A percentile compares a stretch with the other conserved stretches of the same genome.
Conservation (phyloP, 2,888 invertebrate genomes). For the Temnothorax unifasciatus region DNA sequence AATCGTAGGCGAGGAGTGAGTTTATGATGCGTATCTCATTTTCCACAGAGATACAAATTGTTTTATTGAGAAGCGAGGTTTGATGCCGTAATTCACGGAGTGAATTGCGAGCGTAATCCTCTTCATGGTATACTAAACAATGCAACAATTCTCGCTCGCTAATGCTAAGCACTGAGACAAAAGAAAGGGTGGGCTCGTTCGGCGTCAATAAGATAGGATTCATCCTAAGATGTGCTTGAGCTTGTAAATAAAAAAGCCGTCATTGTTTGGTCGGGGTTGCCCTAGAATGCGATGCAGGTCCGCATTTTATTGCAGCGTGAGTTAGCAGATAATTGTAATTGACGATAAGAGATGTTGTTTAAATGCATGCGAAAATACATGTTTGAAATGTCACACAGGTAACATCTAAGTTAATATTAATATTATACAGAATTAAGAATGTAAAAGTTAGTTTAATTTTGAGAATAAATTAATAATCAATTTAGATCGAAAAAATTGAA, state of each 20-base stretch:
- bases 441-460: neutral
- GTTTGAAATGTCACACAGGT: neutral
- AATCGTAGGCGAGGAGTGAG: neutral
- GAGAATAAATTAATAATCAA: neutral
- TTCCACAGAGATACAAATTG: slow-evolving; percentile 35
- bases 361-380: neutral
- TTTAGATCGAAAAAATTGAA: neutral
- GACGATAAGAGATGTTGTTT: neutral
- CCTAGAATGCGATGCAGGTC: slow-evolving; percentile 39
- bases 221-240: slow-evolving; percentile 35
- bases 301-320: slow-evolving; percentile 16
- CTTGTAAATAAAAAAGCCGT: slow-evolving; percentile 42
- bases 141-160: slow-evolving; percentile 35
- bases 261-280: slow-evolving; percentile 34
- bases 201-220: slow-evolving; percentile 36
- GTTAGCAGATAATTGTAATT: slow-evolving; percentile 23
- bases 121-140: slow-evolving; percentile 31
- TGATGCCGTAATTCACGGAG: slow-evolving; percentile 33
- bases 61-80: slow-evolving; percentile 19
- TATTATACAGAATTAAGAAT: neutral
- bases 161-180: slow-evolving; percentile 53
- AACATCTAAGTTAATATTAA: neutral
- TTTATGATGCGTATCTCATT: slow-evolving; percentile 8
- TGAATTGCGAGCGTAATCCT: slow-evolving; percentile 41
- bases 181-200: slow-evolving; percentile 57